phyloP scores from a whole-genome alignment of 2,888 invertebrate species.

The Lepas anatifera region DNA sequence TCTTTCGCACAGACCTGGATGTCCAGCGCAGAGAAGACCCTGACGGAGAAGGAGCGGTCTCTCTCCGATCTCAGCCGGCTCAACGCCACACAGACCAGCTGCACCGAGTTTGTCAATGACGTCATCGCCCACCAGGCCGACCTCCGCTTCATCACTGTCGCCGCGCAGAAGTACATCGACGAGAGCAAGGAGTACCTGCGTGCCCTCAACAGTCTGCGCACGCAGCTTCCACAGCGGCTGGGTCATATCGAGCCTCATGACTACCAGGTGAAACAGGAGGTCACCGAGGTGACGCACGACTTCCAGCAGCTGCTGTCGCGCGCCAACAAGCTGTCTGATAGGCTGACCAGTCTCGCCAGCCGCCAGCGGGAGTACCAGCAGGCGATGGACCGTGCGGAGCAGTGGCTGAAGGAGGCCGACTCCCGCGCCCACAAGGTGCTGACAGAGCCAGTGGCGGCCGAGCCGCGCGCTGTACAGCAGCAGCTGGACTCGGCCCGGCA shows the following conservation, averaged over 20 bases:
- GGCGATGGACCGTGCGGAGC: conserved; percentile 62
- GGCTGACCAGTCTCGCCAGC: conserved; percentile 62
- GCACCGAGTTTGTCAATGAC: conserved; percentile 77
- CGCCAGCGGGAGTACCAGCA: conserved; percentile 65
- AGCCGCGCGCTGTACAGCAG: conserved; percentile 73
- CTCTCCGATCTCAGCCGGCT: conserved; percentile 61
- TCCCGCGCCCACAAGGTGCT: conserved; percentile 63
- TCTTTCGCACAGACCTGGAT: conserved; percentile 51
- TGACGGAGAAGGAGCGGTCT: conserved; percentile 75
- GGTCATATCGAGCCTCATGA: conserved; percentile 64
- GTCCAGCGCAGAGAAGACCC: conserved; percentile 58
- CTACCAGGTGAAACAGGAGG: conserved; percentile 62
- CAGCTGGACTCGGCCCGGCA: conserved; percentile 72
- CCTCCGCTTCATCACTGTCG: conserved; percentile 86
- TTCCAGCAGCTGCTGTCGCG: conserved; percentile 63
- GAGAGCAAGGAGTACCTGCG: conserved; percentile 84
- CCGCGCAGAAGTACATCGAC: conserved; percentile 89
- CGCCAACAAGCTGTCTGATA: conserved; percentile 70
- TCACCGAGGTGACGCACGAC: conserved; percentile 51
- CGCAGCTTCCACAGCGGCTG: conserved; percentile 64
- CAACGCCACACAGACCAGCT: conserved; percentile 45
- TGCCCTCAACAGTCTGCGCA: conserved; percentile 74
- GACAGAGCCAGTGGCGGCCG: conserved; percentile 71
- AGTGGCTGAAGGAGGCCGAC: conserved; percentile 67
- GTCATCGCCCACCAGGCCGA: conserved; percentile 94